Percentiles rank a stretch among this genome's conserved stretches.
Evolutionary conservation across 37 sponge, comb jelly and placozoan species (phyloP).

Genomic region (Lycopodina hypogea): DNA sequence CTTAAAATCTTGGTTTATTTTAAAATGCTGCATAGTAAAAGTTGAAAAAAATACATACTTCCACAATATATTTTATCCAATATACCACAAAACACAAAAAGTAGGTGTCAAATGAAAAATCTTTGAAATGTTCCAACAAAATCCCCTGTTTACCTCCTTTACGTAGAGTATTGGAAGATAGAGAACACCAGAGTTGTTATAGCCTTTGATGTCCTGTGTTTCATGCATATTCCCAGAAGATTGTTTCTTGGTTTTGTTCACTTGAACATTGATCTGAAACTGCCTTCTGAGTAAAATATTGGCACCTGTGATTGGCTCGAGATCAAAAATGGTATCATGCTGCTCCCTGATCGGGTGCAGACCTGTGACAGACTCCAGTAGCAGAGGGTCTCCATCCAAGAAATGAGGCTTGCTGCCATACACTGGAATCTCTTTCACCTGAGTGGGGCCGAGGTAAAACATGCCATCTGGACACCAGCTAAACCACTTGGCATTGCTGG

Average conservation of each 20-base stretch:
- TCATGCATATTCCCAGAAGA: not conserved
- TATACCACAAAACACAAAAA: no score
- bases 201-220: conserved; percentile 27
- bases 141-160: conserved; percentile 48
- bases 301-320: conserved; percentile 75
- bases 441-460: conserved; percentile 60
- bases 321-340: conserved; percentile 55
- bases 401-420: conserved; percentile 84
- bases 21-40: conserved; percentile 47
- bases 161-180: conserved; percentile 65
- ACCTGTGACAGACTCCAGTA: conserved; percentile 42
- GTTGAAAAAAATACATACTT: no score
- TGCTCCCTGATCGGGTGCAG: conserved; percentile 37
- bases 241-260: conserved; percentile 23
- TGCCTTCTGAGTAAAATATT: conserved; percentile 31
- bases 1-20: conserved; percentile 26
- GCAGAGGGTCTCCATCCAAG: conserved; percentile 66
- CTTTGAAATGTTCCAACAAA: no score
- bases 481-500: conserved; percentile 59
- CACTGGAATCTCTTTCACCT: conserved; percentile 56
- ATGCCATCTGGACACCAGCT: conserved; percentile 67
- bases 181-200: conserved; percentile 7
- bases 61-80: no score
- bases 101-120: no score
- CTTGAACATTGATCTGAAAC: conserved; percentile 62